Conservation (phyloP, 2,797 vertebrate species). For the Paguma larvata region DNA sequence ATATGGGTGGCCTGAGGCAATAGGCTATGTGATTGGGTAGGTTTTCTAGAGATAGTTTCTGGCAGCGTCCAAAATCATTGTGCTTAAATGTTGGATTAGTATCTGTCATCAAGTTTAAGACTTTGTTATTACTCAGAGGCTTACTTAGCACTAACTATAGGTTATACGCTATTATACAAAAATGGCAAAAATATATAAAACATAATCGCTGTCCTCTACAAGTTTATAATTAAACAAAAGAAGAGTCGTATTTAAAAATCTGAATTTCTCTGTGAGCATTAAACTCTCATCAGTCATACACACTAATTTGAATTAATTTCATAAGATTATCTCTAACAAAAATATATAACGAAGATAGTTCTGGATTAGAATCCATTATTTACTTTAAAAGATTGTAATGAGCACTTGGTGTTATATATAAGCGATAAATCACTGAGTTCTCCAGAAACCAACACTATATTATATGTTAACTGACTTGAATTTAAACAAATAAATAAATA, state of each 20-base stretch:
- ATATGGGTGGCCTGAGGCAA: neutral
- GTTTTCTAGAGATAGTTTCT: neutral
- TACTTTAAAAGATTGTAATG: neutral
- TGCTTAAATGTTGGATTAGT: neutral
- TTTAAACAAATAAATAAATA: too few relatives aligned
- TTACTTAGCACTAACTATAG: neutral
- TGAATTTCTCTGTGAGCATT: neutral
- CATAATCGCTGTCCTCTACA: neutral
- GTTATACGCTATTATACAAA: neutral
- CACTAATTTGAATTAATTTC: conserved; percentile 19
- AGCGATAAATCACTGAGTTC: too few relatives aligned
- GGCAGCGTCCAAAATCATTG: neutral
- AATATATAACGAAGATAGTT: neutral
- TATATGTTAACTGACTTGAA: too few relatives aligned
- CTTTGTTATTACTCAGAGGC: neutral
- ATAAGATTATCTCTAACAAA: neutral
- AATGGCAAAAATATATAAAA: neutral
- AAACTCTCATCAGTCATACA: neutral
- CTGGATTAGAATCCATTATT: neutral
- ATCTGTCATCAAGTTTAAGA: neutral
- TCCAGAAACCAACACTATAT: too few relatives aligned
- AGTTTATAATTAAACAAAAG: conserved; percentile 13
- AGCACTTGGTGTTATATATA: too few relatives aligned
- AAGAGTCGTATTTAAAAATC: neutral
- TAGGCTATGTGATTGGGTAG: neutral